These are phyloP conservation scores for Drosophila carrolli DNA, from an alignment of 1,140 invertebrate genomes.

Conservation along the genomic window DNA sequence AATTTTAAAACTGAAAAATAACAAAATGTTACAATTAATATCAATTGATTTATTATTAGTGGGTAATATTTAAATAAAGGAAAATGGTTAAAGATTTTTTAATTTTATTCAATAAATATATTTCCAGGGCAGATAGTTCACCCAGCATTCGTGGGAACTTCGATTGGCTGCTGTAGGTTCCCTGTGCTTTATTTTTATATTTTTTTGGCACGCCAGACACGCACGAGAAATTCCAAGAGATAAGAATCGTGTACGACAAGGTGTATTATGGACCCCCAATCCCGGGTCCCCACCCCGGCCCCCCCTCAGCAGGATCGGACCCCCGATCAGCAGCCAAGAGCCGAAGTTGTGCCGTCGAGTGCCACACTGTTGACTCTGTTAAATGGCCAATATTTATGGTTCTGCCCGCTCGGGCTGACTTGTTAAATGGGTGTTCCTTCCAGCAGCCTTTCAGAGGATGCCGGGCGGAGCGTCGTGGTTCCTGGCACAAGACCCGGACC, in stretches of 20 bases:
- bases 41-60: no score
- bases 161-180: not conserved
- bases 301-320: slow-evolving; percentile 5
- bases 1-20: no score
- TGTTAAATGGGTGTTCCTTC: slow-evolving; percentile 83
- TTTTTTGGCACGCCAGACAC: slow-evolving; percentile 77
- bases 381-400: slow-evolving; percentile 83
- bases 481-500: slow-evolving; percentile 5
- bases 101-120: no score
- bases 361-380: slow-evolving; percentile 84
- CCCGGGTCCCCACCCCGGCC: slow-evolving; percentile 5
- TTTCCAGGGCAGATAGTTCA: slow-evolving; percentile 21
- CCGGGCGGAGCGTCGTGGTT: slow-evolving; percentile 3
- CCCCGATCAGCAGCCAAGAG: slow-evolving; percentile 13
- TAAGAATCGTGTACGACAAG: slow-evolving; percentile 84
- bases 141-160: slow-evolving; percentile 27
- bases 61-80: no score
- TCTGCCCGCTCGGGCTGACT: slow-evolving; percentile 70
- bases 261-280: slow-evolving; percentile 80
- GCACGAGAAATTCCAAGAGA: slow-evolving; percentile 82
- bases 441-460: slow-evolving; percentile 36
- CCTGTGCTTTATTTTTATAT: slow-evolving; percentile 63
- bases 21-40: no score
- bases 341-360: slow-evolving; percentile 55
- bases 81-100: no score